Evolutionary conservation across 2,888 invertebrate species (phyloP).

Genomic region (Melanchra persicariae): DNA sequence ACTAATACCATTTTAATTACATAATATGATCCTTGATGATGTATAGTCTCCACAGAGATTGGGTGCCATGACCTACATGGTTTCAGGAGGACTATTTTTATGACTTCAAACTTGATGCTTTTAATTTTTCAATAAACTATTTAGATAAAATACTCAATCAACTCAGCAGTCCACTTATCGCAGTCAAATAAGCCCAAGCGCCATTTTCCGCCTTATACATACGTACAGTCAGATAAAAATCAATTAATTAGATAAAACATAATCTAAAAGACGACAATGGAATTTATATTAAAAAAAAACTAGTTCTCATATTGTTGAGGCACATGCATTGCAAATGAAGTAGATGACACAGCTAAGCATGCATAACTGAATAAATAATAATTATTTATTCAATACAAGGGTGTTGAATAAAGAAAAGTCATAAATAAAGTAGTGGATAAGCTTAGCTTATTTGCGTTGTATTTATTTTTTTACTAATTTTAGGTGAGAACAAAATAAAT

Average conservation of each 20-base stretch:
- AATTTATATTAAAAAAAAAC: constrained; percentile 7
- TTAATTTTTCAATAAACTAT: background rate
- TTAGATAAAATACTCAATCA: background rate
- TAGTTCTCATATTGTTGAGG: constrained; percentile 1
- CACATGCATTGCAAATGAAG: constrained; percentile 19
- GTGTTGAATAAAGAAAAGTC: background rate
- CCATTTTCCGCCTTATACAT: background rate
- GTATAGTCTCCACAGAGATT: background rate
- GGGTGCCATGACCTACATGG: background rate
- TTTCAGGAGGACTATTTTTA: background rate
- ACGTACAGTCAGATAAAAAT: background rate
- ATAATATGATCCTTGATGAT: background rate
- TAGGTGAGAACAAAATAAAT: no score
- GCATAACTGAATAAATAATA: constrained; percentile 11
- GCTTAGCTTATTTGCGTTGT: background rate
- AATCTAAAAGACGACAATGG: background rate
- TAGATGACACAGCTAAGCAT: background rate
- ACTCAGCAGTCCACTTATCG: background rate
- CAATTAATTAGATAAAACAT: constrained; percentile 11
- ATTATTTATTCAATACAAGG: constrained; percentile 2
- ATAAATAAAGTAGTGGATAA: background rate
- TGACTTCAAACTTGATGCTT: background rate
- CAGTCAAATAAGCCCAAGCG: background rate
- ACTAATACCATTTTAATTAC: no score
- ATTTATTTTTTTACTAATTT: background rate